Base-by-base conservation (phyloP, 2,113 vertebrate genomes). In the Paracyprichromis sp. region DNA sequence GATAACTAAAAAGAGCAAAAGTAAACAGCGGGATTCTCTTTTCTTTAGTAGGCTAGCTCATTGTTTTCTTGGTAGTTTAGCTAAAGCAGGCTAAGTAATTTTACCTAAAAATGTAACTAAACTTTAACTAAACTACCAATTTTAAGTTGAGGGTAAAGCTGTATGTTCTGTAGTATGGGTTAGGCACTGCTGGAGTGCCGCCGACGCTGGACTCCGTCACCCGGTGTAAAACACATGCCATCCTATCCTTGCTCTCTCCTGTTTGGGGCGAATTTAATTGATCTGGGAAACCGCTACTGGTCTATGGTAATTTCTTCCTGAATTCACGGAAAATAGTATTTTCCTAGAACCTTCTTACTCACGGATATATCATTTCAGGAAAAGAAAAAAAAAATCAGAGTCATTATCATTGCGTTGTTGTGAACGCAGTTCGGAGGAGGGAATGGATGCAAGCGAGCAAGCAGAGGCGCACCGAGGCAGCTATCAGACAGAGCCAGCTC, bases 211-310 rank as follows among this genome's bases (percentile, higher is more conserved):
- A 87, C 86, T 89, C 83, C 87, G 87, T 93, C 90, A 90, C 57
- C 86, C 83, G 73, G 85, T 91, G 88, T 88, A 87, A 88, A 86
- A 90, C 85, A 53, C 93, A 82, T 47, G 90, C 89, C 82, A 84
- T 93, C 92, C 90, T 94, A 90, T 86, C 90, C 61, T 50, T 38
- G 69, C 92, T 89, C 94, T 3, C 91, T 6, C 52, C 57, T 82
- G 90, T 91, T 94, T 56, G 86, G 90, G 79, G 88, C 84, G 82
- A 92, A 53, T 91, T 92, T 83, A 89, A 94, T 95, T 92, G 94
- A 95, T 95, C 94, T 83, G 80, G 86, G 31, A 69, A 90, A 69
- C 80, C 79, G 61, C 81, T 57, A 61, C 79, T 12, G 83, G 54
- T 80, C 90, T 31, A 81, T 89, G 81, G 73, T 38, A 86, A 3